phyloP scores from a whole-genome alignment of 2,888 invertebrate genomes.

The Melanargia galathea region DNA sequence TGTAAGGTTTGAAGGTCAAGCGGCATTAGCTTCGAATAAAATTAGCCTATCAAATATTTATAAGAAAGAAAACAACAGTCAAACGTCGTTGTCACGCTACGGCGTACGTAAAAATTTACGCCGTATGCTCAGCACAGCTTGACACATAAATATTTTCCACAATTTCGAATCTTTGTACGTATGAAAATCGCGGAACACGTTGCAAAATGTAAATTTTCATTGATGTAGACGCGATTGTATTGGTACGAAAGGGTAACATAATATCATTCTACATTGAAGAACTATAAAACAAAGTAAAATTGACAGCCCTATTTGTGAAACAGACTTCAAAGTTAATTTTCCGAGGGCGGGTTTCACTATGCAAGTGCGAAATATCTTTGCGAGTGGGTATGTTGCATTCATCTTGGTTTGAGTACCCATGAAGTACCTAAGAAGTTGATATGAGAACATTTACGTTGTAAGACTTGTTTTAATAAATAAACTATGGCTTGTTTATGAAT shows the following conservation, averaged over 20 bases:
- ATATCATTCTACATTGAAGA: no score
- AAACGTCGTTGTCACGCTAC: no score
- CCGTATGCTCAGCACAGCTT: no score
- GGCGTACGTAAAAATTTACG: no score
- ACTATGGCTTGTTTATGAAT: not conserved
- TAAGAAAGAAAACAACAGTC: not conserved
- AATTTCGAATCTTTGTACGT: no score
- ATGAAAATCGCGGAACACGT: no score
- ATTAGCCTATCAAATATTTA: not conserved
- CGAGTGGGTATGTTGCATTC: constrained; percentile 8
- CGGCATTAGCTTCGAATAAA: not conserved
- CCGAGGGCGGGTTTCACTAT: constrained; percentile 20
- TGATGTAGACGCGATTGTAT: no score
- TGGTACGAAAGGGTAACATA: no score
- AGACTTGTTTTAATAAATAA: not conserved
- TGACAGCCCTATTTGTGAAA: constrained; percentile 10
- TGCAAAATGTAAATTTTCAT: no score
- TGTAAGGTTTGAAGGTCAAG: not conserved
- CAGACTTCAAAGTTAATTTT: constrained; percentile 25
- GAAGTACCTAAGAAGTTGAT: constrained; percentile 9
- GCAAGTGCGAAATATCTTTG: constrained; percentile 21
- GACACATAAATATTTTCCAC: no score
- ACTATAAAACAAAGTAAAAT: not conserved
- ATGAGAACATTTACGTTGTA: not conserved
- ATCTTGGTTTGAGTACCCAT: constrained; percentile 12